Percentiles rank a stretch among this genome's conserved stretches.
Conservation (phyloP, 2,888 invertebrate genomes). For the Boloria selene region DNA sequence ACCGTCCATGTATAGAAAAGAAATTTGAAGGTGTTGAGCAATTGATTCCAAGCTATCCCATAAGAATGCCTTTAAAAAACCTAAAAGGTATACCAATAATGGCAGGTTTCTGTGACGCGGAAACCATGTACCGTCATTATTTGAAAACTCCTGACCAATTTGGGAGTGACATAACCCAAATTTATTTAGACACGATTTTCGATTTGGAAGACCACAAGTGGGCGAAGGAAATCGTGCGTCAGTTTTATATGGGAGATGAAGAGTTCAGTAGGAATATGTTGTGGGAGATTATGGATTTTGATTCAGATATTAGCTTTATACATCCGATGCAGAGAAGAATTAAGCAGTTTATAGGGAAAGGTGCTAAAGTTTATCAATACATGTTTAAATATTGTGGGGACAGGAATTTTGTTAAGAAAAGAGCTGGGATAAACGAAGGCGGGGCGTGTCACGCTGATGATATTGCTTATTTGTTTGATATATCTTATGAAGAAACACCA, state of each 20-base stretch:
- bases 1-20: conserved; percentile 54
- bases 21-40: conserved; percentile 41
- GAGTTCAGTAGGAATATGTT: conserved; percentile 23
- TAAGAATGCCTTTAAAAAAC: conserved; percentile 47
- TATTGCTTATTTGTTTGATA: conserved; percentile 50
- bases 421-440: conserved; percentile 35
- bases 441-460: conserved; percentile 50
- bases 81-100: conserved; percentile 51
- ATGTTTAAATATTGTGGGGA: conserved; percentile 55
- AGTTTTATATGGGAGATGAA: conserved; percentile 59
- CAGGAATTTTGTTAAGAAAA: conserved; percentile 51
- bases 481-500: conserved; percentile 35
- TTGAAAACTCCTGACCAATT: conserved; percentile 39
- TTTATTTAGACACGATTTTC: conserved; percentile 41
- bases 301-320: conserved; percentile 49
- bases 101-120: conserved; percentile 56
- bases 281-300: conserved; percentile 45
- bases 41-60: conserved; percentile 50
- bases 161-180: conserved; percentile 34
- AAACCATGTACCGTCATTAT: conserved; percentile 44
- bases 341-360: conserved; percentile 47
- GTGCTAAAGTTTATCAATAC: conserved; percentile 49
- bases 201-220: conserved; percentile 43
- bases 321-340: conserved; percentile 49
- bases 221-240: conserved; percentile 38